Base-by-base conservation (phyloP, 2,113 vertebrate genomes). In the Terrapene triunguis region DNA sequence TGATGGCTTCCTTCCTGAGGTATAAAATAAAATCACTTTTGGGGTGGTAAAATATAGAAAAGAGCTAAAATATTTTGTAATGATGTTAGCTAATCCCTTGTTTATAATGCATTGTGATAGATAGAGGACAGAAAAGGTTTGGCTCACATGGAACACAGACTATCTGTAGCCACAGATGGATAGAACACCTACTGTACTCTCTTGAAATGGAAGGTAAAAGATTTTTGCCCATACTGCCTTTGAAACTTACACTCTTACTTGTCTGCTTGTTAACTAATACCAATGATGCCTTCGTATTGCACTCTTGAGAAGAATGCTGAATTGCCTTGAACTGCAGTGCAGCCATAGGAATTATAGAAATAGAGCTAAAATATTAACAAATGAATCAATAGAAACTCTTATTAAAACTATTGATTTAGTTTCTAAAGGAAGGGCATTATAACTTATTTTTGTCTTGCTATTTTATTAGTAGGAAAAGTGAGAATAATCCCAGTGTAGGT, bases 201-300 rank as follows among this genome's bases (percentile, higher is more conserved):
- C 87, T 82, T 76, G 55, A 95, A 85, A 80, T 59, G 24, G 21
- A 89, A 95, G 96, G 83, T 11, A 0, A 88, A 89, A 85, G 59
- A 24, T 51, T 81, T 47, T 80, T 94, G n/a, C 47, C 1, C 85
- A 93, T 88, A 80, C 69, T 90, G 54, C 48, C 90, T 94, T 85
- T 87, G 54, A 88, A 94, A 86, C 3, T 78, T 78, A 44, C 38
- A 25, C 38, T 74, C 38, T 74, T 65, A 69, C 32, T 72, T 91
- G n/a, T 38, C 57, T 94, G 29, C 22, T 62, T 48, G 13, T n/a
- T 88, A 38, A 83, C 4, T 50, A 47, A 13, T 84, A 16, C 7
- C 0, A 0, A 7, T 42, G n/a, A 4, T 54, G 88, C 4, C 3
- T 88, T 85, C 42, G 5, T 92, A 85, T 79, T 1, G 10, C 90